A percentile compares a stretch with the other conserved stretches of the same genome.
These are phyloP conservation scores for Sphenopsis melanotis DNA, from an alignment of 2,797 vertebrate species.

Conservation along the genomic window DNA sequence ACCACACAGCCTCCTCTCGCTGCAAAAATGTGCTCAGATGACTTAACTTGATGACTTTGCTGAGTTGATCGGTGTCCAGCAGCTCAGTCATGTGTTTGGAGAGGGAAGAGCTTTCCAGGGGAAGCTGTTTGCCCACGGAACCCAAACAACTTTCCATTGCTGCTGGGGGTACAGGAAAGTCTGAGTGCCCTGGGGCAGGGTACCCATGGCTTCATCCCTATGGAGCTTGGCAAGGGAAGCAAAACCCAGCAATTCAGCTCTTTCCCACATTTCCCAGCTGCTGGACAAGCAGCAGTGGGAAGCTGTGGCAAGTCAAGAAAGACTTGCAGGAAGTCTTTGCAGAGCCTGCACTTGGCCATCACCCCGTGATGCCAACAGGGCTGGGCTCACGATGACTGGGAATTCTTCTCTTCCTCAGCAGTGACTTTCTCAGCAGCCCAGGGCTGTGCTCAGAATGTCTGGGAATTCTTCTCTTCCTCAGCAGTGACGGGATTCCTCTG, in stretches of 20 bases:
- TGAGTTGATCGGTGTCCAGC: constrained; percentile 70
- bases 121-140: constrained; percentile 47
- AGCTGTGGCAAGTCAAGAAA: background rate
- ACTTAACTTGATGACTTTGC: constrained; percentile 68
- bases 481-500: background rate
- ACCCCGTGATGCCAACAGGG: background rate
- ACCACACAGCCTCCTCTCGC: constrained; percentile 47
- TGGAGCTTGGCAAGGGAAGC: constrained; percentile 38
- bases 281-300: background rate
- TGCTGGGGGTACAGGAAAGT: constrained; percentile 51
- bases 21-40: constrained; percentile 65
- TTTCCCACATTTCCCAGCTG: background rate
- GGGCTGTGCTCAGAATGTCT: background rate
- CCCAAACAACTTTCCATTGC: constrained; percentile 63
- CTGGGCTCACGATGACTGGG: background rate
- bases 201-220: constrained; percentile 45
- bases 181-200: constrained; percentile 14
- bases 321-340: background rate
- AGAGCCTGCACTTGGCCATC: background rate
- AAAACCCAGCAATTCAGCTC: constrained; percentile 20
- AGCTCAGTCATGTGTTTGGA: constrained; percentile 69
- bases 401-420: background rate
- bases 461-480: background rate
- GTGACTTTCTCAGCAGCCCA: too few species aligned
- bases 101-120: constrained; percentile 52